phyloP scores from a whole-genome alignment of 2,888 invertebrate species.

The Aphrophora alni region DNA sequence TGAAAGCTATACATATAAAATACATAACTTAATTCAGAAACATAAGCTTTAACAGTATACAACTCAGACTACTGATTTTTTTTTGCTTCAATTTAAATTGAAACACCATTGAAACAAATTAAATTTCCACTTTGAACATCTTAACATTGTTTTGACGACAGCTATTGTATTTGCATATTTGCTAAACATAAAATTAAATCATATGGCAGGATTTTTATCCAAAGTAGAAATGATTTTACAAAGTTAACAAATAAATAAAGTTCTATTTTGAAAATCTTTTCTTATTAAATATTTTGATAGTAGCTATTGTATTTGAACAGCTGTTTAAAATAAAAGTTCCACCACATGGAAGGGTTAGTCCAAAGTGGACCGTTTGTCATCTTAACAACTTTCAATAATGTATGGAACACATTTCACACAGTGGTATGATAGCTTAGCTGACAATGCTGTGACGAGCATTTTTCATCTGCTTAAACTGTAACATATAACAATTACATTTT shows the following conservation, averaged over 20 bases:
- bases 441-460: background rate
- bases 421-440: constrained; percentile 4
- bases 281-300: no score
- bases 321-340: no score
- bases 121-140: background rate
- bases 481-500: background rate
- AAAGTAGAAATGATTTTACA: no score
- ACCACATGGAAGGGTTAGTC: background rate
- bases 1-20: no score
- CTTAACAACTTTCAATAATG: background rate
- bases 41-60: background rate
- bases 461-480: background rate
- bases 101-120: no score
- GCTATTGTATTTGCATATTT: background rate
- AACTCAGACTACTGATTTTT: no score
- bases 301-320: no score
- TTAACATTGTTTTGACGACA: background rate
- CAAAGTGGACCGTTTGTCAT: background rate
- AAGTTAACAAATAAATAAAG: no score
- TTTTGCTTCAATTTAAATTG: no score
- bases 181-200: background rate
- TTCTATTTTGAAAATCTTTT: no score
- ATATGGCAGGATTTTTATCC: background rate
- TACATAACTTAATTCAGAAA: no score
- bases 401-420: constrained; percentile 5